These are phyloP conservation scores for Dendrolimus kikuchii DNA, from an alignment of 1,140 invertebrate species.

Conservation along the genomic window DNA sequence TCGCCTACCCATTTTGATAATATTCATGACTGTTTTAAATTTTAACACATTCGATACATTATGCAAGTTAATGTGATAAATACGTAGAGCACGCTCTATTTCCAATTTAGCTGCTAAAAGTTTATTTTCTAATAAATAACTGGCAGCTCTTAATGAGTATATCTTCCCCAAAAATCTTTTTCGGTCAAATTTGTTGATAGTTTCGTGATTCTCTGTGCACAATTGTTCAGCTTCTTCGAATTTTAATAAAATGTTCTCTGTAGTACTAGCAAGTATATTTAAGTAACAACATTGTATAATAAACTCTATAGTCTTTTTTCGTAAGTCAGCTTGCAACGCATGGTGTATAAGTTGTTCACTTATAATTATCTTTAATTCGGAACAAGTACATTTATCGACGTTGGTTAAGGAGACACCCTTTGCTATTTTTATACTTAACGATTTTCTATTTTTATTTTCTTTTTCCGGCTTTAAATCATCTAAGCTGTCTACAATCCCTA, in stretches of 20 bases:
- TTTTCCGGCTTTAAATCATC: constrained; percentile 21
- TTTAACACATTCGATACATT: constrained; percentile 39
- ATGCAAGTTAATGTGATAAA: constrained; percentile 43
- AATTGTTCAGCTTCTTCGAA: constrained; percentile 54
- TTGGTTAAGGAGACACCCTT: constrained; percentile 47
- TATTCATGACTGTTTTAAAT: constrained; percentile 26
- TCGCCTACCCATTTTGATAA: constrained; percentile 28
- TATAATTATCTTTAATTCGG: constrained; percentile 49
- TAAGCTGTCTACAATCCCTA: constrained; percentile 44
- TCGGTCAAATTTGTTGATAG: constrained; percentile 31
- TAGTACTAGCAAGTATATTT: constrained; percentile 41
- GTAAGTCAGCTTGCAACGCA: constrained; percentile 49
- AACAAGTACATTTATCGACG: constrained; percentile 48
- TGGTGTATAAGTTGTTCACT: constrained; percentile 51
- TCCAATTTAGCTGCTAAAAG: constrained; percentile 39
- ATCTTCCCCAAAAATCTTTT: constrained; percentile 54
- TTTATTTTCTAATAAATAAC: constrained; percentile 37
- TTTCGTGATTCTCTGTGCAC: constrained; percentile 23
- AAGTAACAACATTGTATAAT: constrained; percentile 48
- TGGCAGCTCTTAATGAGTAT: constrained; percentile 45
- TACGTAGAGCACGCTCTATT: constrained; percentile 34
- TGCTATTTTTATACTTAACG: constrained; percentile 41
- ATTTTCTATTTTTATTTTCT: constrained; percentile 21
- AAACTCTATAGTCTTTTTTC: constrained; percentile 57
- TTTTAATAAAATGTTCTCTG: constrained; percentile 38